phyloP scores from a whole-genome alignment of 2,113 vertebrate genomes.

The Lepisosteus oculatus region DNA sequence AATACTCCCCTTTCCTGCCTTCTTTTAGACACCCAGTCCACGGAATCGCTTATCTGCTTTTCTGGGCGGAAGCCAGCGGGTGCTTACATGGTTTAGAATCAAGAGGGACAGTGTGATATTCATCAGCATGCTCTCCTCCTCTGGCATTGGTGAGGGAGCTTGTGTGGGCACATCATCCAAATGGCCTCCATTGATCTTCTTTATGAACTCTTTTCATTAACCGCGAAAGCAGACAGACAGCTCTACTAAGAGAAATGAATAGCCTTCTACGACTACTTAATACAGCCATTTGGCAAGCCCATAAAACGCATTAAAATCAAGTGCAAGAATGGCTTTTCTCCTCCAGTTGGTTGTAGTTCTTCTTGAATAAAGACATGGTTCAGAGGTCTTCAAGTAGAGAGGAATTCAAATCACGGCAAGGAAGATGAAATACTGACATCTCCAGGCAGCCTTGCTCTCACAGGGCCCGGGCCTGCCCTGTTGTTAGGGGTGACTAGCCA shows the following conservation, averaged over 20 bases:
- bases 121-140: constrained; percentile 43
- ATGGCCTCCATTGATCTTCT: constrained; percentile 53
- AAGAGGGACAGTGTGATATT: too few species aligned
- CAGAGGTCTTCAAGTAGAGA: constrained; percentile 47
- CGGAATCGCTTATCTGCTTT: too few species aligned
- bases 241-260: constrained; percentile 40
- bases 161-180: constrained; percentile 14
- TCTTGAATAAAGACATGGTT: constrained; percentile 54
- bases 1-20: too few species aligned
- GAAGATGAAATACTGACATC: constrained; percentile 17
- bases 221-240: constrained; percentile 63
- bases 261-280: constrained; percentile 57
- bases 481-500: constrained; percentile 54
- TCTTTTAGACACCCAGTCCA: too few species aligned
- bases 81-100: too few species aligned
- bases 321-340: constrained; percentile 46
- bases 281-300: constrained; percentile 50
- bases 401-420: too few species aligned
- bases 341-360: constrained; percentile 44
- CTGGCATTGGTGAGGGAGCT: constrained; percentile 41
- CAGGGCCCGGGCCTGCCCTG: constrained; percentile 59
- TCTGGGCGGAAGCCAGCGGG: too few species aligned
- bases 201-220: constrained; percentile 65
- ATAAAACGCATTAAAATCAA: constrained; percentile 50
- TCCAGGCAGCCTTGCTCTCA: constrained; percentile 62